Conservation (phyloP, 2,113 vertebrate species). For the Caracal caracal region DNA sequence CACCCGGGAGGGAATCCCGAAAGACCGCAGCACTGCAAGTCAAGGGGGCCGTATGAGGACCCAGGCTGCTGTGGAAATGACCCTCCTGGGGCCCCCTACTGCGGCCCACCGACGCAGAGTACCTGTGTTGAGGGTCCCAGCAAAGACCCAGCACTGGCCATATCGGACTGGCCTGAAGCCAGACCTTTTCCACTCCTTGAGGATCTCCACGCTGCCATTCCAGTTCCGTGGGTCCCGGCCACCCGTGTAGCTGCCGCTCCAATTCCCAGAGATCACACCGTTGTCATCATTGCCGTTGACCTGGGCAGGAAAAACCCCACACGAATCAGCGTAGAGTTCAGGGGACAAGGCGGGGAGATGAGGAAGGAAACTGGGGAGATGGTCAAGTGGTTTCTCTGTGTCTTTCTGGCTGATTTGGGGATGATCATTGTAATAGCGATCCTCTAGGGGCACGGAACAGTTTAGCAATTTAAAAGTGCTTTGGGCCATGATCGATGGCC, state of each 20-base stretch:
- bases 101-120: background rate
- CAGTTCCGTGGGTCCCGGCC: constrained; percentile 85
- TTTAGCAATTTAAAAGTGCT: background rate
- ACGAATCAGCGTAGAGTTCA: background rate
- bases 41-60: constrained; percentile 26
- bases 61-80: fast-evolving
- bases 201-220: constrained; percentile 88
- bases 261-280: constrained; percentile 87
- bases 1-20: constrained; percentile 87
- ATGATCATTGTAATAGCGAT: background rate
- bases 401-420: background rate
- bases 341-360: background rate
- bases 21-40: constrained; percentile 82
- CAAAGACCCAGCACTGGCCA: constrained; percentile 91
- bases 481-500: background rate
- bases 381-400: background rate
- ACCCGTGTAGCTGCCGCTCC: constrained; percentile 85
- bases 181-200: constrained; percentile 83
- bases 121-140: constrained; percentile 88
- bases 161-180: constrained; percentile 85
- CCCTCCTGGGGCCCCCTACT: fast-evolving
- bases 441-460: background rate
- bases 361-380: background rate
- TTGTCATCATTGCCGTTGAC: constrained; percentile 87
- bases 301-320: constrained; percentile 70